Percentiles rank a stretch among this genome's conserved stretches.
Conservation (phyloP, 2,113 vertebrate genomes). For the Callospermophilus lateralis region DNA sequence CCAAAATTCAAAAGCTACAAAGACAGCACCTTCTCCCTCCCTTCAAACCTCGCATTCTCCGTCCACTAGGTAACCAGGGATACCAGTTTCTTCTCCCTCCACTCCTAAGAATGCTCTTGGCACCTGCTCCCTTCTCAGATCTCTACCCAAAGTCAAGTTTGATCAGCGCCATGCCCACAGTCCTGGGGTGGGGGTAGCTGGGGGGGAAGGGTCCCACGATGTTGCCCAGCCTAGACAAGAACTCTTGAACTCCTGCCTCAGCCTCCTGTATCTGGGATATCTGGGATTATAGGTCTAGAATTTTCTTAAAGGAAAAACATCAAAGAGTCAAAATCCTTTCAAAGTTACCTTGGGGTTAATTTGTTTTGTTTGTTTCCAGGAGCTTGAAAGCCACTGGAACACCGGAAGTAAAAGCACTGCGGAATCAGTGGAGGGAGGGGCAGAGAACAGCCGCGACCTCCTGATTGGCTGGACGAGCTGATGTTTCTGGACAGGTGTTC, state of each 20-base stretch:
- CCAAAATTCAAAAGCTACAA: background rate
- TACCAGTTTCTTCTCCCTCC: background rate
- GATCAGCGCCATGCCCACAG: background rate
- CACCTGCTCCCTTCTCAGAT: background rate
- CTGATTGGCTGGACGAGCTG: too few species aligned
- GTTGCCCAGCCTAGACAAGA: background rate
- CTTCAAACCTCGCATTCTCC: background rate
- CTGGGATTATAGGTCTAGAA: background rate
- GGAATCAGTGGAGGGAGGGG: background rate
- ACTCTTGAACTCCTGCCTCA: background rate
- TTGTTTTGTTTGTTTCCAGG: slow-evolving; percentile 8
- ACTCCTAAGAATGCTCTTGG: background rate
- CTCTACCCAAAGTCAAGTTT: background rate
- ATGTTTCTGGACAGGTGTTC: background rate
- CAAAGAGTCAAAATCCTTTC: background rate
- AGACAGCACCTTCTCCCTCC: background rate
- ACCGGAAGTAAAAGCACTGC: background rate
- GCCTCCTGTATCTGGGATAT: background rate
- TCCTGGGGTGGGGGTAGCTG: too few species aligned
- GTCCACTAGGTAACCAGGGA: background rate
- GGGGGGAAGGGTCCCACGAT: background rate
- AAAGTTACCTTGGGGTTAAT: background rate
- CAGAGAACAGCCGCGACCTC: background rate
- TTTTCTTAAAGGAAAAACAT: background rate
- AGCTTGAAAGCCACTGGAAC: background rate